phyloP scores from a whole-genome alignment of 2,113 vertebrate species.

The Martes martes region DNA sequence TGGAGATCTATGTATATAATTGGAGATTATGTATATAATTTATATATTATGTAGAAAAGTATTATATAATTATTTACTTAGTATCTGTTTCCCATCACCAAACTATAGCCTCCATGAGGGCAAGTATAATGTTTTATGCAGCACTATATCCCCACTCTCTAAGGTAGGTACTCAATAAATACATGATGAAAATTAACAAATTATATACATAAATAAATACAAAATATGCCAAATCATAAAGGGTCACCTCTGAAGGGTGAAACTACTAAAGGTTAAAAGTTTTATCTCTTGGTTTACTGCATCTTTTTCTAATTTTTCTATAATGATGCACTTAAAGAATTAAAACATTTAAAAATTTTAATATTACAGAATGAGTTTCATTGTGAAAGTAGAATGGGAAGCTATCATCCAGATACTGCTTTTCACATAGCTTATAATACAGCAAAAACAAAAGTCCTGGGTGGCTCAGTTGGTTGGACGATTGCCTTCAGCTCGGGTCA shows the following conservation, averaged over 20 bases:
- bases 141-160: background rate
- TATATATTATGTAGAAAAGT: background rate
- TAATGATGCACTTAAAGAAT: background rate
- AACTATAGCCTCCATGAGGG: background rate
- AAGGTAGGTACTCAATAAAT: background rate
- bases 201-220: background rate
- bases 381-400: background rate
- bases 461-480: too few relatives aligned
- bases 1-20: background rate
- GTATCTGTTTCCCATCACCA: background rate
- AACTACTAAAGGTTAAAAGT: background rate
- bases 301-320: slow-evolving; percentile 16
- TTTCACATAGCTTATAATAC: slow-evolving; percentile 7
- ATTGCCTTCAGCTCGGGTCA: too few relatives aligned
- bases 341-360: background rate
- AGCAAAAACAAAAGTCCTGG: background rate
- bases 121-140: background rate
- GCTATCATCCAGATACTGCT: background rate
- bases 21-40: background rate
- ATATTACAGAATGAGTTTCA: background rate
- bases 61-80: background rate
- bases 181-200: background rate
- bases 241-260: background rate
- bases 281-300: background rate
- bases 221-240: background rate